Evolutionary conservation across 2,113 vertebrate species (phyloP), one percentile per base, ranked within the genome.

Genomic region (Puntigrus tetrazona): DNA sequence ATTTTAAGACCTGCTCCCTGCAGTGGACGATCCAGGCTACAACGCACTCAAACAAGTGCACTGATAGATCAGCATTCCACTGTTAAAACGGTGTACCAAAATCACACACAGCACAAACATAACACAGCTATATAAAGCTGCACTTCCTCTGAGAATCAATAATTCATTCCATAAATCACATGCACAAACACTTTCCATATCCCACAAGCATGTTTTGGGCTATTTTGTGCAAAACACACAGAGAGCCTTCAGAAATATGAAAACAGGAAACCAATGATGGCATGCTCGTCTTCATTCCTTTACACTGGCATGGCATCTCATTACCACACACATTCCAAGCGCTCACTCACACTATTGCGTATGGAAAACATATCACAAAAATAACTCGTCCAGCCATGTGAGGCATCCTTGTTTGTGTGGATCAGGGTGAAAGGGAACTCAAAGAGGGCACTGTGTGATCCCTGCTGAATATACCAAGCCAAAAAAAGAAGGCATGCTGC

Each of bases 351-450:
- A 90, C 89, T 74, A 67, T 88, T 89, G 88, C 36, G 86, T 89
- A 90, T 67, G 89, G 91, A 92, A 90, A 91, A 89, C 83, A 88
- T 3, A 87, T 10, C 11, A 87, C 90, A 87, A 87, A 87, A 93
- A 85, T 88, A 36, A 63, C 82, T 85, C 84, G 36, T 80, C 25
- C 83, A 59, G 72, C 70, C 83, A 50, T 87, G 63, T 85, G 78
- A 88, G 87, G 85, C 84, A 78, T 75, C 86, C 70, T 84, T 90
- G 87, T 78, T 25, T 57, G 25, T 47, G 34, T 31, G 73, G 13
- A n/a, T 55, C 47, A 38, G n/a, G 57, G 70, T 13, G 61, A 52
- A 6, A 74, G 29, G 57, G 31, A 22, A 16, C 29, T 84, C 59
- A 84, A 84, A 84, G 75, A 36, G 45, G 22, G 45, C 61, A 69